Evolutionary conservation across 2,113 vertebrate genomes (phyloP), one percentile per base, ranked within the genome.

Genomic region (Chlorodrepanis virens): DNA sequence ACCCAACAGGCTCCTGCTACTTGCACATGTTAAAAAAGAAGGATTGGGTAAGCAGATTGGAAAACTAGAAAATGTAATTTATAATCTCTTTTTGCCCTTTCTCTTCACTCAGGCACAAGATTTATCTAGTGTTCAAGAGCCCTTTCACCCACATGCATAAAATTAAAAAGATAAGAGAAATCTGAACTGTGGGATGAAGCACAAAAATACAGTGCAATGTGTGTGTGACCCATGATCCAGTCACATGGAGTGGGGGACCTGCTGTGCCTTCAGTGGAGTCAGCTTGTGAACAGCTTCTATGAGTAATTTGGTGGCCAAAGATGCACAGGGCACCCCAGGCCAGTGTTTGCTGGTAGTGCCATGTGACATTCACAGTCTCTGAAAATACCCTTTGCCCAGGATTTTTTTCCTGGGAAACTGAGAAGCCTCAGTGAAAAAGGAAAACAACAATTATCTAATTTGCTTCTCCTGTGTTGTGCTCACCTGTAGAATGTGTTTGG

Each of bases 1-100:
- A 94, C 93, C 95, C 87, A 89, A 79, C 90, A 92, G 84, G 78
- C 86, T 92, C 57, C 77, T 94, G 52, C 70, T 90, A 29, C 69
- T 97, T 91, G 74, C 61, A 81, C 11, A 4, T 67, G 83, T 90
- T 92, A 86, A 83, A 95, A 92, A 82, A 86, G 71, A 95, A 84
- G 53, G 79, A 91, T 91, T 65, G 74, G 54, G 59, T 91, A 94
- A 97, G 47, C 90, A 89, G 77, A 54, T 83, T 89, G 82, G 89
- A 89, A 91, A 93, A 82, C 50, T 56, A 74, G 64, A 69, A 91
- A 78, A 83, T 27, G 18, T 45, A 88, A 93, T 61, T 37, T 86
- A 75, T 89, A 90, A 94, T 89, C 75, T 88, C 71, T 64, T 89
- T 93, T 80, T 79, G 68, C 31, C 50, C 69, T 92, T 67, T 90